A percentile compares a stretch with the other conserved stretches of the same genome.
Conservation (phyloP, 2,888 invertebrate species). For the Anorthoa munda region DNA sequence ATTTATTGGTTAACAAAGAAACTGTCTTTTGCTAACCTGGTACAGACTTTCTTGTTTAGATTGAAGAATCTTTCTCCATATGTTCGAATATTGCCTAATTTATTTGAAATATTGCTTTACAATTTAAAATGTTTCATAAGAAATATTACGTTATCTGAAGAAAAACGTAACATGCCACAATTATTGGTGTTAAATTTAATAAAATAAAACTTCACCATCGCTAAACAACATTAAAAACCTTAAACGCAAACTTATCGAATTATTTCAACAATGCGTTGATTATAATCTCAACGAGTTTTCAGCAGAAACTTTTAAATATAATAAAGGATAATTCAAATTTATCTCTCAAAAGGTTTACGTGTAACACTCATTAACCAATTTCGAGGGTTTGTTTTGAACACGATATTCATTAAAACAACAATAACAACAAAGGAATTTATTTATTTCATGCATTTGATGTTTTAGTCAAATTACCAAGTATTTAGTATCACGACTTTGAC, state of each 20-base stretch:
- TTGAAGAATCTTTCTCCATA: background rate
- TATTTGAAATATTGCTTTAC: background rate
- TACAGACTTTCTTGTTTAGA: background rate
- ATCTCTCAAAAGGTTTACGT: constrained; percentile 33
- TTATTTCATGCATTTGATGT: constrained; percentile 17
- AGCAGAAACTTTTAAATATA: constrained; percentile 50
- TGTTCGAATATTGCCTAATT: background rate
- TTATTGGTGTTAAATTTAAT: background rate
- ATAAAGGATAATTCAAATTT: constrained; percentile 44
- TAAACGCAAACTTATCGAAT: constrained; percentile 6
- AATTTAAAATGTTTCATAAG: background rate
- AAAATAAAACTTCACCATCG: background rate
- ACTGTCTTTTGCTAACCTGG: constrained; percentile 3
- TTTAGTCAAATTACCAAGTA: background rate
- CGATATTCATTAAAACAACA: constrained; percentile 45
- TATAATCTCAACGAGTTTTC: constrained; percentile 24
- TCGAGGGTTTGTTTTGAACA: constrained; percentile 43
- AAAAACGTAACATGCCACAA: too few species aligned
- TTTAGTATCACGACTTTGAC: constrained; percentile 7
- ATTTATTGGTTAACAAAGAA: constrained; percentile 32
- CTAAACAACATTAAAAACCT: constrained; percentile 10
- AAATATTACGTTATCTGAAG: background rate
- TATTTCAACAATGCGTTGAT: constrained; percentile 51
- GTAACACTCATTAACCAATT: constrained; percentile 44
- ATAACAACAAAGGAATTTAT: constrained; percentile 8